phyloP scores from a whole-genome alignment of 1,140 invertebrate species.

The Bombus sibiricus region DNA sequence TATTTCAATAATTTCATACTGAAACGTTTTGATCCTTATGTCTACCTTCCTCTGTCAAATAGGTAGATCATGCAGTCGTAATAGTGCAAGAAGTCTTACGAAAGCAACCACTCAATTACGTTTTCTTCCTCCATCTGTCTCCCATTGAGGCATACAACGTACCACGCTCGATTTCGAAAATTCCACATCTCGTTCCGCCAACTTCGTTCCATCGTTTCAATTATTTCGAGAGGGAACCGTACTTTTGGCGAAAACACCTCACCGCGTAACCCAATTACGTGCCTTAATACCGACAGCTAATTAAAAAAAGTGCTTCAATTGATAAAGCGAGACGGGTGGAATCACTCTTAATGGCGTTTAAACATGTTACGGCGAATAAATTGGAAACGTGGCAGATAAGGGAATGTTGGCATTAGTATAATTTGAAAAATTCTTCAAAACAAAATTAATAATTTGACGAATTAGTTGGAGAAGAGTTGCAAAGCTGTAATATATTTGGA shows the following conservation, averaged over 20 bases:
- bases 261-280: neutral
- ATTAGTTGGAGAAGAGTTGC: neutral
- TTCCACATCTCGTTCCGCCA: neutral
- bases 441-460: neutral
- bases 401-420: neutral
- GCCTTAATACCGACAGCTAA: neutral
- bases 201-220: neutral
- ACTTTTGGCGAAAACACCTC: neutral
- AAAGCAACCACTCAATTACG: neutral
- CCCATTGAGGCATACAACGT: neutral
- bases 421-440: neutral
- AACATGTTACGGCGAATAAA: neutral
- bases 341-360: neutral
- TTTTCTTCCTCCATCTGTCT: neutral
- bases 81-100: neutral
- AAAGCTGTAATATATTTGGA: neutral
- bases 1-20: neutral
- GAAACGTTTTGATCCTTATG: neutral
- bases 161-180: neutral
- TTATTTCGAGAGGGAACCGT: neutral
- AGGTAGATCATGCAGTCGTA: neutral
- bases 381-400: neutral
- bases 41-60: neutral
- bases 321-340: no score
- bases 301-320: constrained; percentile 11